Base-by-base conservation (phyloP, 2,888 invertebrate species). In the Polydesmus complanatus region DNA sequence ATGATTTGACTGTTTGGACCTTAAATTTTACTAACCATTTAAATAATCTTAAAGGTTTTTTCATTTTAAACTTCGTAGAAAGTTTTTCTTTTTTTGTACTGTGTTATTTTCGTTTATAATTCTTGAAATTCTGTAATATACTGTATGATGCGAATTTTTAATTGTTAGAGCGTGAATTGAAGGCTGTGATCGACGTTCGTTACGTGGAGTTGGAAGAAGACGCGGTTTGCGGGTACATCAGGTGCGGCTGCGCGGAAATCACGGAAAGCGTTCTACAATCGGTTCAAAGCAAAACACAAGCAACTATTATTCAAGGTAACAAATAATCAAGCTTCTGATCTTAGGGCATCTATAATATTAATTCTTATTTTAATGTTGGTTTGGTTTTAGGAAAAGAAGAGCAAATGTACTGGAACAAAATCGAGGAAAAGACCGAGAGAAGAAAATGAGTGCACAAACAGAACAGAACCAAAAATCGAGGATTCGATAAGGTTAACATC, bases 171-270 rank as follows among this genome's bases (percentile, higher is more conserved):
- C 77, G 77, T 64, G 80, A 83, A 68, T 75, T 83, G 64, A 80
- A 79, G 66, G 77, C 79, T 61, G 80, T 82, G 64, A 72, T 78
- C 21, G 81, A 81, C 27, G 81, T 88, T 0, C 80, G 85, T 65
- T 93, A 89, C 69, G 83, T 93, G 1, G 93, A 94, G 69, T 79
- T 86, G 0, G 82, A 82, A 65, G 84, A 85, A 66, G 86, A 85
- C 1, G 81, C 81, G 59, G 76, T 77, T 5, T 79, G 83, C 67
- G 84, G 83, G 0, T 81, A 81, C 69, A 75, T 74, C 22, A 66
- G 74, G 54, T 84, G 88, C 68, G 73, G 77, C 53, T 73, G 74
- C 65, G 68, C 72, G 23, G 77, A 79, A 62, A 74, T 74, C 61
- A 81, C 83, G 0, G 72, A 73, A 62, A 70, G 72, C 52, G 70